Percentiles rank a stretch among this genome's conserved stretches.
Conservation (phyloP, 2,888 invertebrate genomes). For the Lithophane ornitopus region DNA sequence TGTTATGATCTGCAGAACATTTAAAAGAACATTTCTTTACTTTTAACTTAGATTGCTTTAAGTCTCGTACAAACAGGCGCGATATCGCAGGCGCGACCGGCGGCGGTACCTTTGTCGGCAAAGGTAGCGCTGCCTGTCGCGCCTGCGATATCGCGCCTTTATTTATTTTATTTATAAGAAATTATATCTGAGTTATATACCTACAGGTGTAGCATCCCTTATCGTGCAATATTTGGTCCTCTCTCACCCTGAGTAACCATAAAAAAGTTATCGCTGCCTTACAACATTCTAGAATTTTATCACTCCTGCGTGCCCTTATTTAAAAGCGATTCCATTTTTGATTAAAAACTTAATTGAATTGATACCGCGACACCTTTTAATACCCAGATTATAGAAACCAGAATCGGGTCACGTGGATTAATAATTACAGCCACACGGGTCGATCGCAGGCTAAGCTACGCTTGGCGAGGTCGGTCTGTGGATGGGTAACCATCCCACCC, state of each 20-base stretch:
- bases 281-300: slow-evolving; percentile 56
- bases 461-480: not conserved
- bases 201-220: slow-evolving; percentile 1
- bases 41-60: too few relatives aligned
- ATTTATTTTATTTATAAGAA: not conserved
- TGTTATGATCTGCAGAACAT: not conserved
- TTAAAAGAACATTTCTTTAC: not conserved
- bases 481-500: not conserved
- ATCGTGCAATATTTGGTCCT: slow-evolving; percentile 26
- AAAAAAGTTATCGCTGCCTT: slow-evolving; percentile 49
- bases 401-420: not conserved
- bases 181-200: not conserved
- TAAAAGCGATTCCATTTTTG: slow-evolving; percentile 32
- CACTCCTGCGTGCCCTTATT: slow-evolving; percentile 36
- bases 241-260: slow-evolving; percentile 23
- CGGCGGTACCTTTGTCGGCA: too few relatives aligned
- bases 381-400: not conserved
- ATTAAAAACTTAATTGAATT: slow-evolving; percentile 15
- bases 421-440: not conserved
- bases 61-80: too few relatives aligned
- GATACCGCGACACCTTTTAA: not conserved
- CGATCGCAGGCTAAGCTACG: not conserved
- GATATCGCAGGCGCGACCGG: too few relatives aligned
- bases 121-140: too few relatives aligned
- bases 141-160: too few relatives aligned